These are phyloP conservation scores for Mus caroli DNA, from an alignment of 2,797 vertebrate species.

Conservation along the genomic window DNA sequence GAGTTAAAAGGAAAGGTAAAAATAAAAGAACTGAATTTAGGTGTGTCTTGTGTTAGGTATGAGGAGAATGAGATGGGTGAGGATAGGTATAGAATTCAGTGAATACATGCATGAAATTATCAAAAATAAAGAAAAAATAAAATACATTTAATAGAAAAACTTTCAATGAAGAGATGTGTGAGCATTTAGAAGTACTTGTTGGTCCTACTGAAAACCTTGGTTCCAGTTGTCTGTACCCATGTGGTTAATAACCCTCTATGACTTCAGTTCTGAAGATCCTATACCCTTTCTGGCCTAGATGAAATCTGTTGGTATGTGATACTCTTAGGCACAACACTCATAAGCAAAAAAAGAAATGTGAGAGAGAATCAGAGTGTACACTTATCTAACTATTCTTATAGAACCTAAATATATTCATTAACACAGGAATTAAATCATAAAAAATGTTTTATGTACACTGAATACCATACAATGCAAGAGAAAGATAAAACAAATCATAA, in stretches of 20 bases:
- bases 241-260: neutral
- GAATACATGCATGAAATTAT: too few relatives aligned
- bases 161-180: neutral
- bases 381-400: neutral
- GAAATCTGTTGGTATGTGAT: neutral
- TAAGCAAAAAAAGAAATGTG: too few relatives aligned
- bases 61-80: too few relatives aligned
- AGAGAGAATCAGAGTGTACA: neutral
- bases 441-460: neutral
- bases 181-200: neutral
- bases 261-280: neutral
- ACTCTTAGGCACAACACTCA: neutral
- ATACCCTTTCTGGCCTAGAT: neutral
- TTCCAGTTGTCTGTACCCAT: neutral
- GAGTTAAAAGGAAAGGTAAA: neutral
- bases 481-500: neutral
- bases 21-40: neutral
- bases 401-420: neutral
- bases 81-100: neutral
- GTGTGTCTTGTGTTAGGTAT: neutral
- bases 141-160: neutral
- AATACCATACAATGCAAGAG: neutral
- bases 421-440: neutral
- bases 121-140: neutral
- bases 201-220: neutral